A percentile compares a stretch with the other conserved stretches of the same genome.
These are phyloP conservation scores for Volucella inflata DNA, from an alignment of 2,888 invertebrate genomes.

Conservation along the genomic window DNA sequence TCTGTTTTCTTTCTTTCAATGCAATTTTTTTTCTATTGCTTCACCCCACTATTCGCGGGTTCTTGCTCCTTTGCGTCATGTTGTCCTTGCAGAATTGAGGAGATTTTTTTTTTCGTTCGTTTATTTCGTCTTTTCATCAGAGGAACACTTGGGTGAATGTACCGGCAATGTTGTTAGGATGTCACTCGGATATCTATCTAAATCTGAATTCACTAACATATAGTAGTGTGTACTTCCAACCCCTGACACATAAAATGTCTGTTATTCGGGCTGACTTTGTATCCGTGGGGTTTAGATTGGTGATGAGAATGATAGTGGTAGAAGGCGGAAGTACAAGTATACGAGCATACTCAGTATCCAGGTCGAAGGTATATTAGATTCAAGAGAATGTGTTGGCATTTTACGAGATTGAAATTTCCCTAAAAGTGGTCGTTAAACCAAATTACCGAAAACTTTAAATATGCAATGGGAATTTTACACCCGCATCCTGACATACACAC, in stretches of 20 bases:
- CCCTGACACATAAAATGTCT: constrained; percentile 29
- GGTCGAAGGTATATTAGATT: not conserved
- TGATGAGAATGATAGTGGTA: not conserved
- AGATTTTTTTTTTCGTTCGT: not conserved
- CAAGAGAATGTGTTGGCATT: constrained; percentile 40
- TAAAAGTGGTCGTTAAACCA: constrained; percentile 72
- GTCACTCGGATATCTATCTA: constrained; percentile 56
- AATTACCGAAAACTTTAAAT: constrained; percentile 72
- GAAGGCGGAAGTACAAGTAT: too few species aligned
- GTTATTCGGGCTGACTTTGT: constrained; percentile 46
- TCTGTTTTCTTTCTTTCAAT: not conserved
- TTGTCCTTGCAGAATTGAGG: constrained; percentile 52
- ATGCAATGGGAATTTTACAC: constrained; percentile 62
- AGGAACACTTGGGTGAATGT: constrained; percentile 54
- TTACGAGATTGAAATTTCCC: constrained; percentile 69
- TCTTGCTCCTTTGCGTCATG: constrained; percentile 16
- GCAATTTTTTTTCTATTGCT: constrained; percentile 4
- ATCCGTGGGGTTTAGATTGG: not conserved
- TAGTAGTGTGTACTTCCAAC: constrained; percentile 23
- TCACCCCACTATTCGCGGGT: too few species aligned
- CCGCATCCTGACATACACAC: constrained; percentile 17
- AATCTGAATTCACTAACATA: constrained; percentile 51
- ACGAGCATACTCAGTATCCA: not conserved
- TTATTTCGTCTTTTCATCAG: constrained; percentile 18
- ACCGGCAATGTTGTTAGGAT: constrained; percentile 51